Evolutionary conservation across 2,113 vertebrate genomes (phyloP).

Genomic region (Pollachius pollachius): DNA sequence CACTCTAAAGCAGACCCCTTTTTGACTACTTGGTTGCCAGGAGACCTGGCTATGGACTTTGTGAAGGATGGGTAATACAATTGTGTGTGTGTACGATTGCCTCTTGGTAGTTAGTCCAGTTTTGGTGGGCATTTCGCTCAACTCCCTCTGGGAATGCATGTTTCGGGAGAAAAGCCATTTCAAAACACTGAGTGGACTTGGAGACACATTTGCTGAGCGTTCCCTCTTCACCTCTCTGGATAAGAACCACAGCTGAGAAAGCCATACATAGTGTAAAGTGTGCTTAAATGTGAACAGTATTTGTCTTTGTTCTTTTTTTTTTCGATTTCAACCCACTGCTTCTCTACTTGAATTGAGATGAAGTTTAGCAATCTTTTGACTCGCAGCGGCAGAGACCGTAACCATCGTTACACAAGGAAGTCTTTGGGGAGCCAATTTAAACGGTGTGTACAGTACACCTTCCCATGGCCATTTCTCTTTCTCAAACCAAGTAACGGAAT

Average conservation of each 20-base stretch:
- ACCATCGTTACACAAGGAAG: constrained; percentile 13
- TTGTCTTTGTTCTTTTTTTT: too few species aligned
- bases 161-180: too few species aligned
- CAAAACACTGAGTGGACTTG: too few species aligned
- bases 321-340: too few species aligned
- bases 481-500: too few species aligned
- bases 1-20: not conserved
- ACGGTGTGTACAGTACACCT: not conserved
- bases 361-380: not conserved
- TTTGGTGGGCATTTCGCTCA: constrained; percentile 50
- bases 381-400: constrained; percentile 14
- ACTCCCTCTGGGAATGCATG: constrained; percentile 38
- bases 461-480: not conserved
- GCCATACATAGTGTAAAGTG: too few species aligned
- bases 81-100: constrained; percentile 38
- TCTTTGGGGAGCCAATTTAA: constrained; percentile 20
- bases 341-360: too few species aligned
- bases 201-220: too few species aligned
- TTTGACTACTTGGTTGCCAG: constrained; percentile 67
- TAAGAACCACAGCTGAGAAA: too few species aligned
- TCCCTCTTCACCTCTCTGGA: too few species aligned
- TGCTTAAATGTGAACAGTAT: too few species aligned
- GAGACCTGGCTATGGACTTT: constrained; percentile 68
- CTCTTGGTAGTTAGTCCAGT: constrained; percentile 35
- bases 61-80: constrained; percentile 61